Evolutionary conservation across 2,888 invertebrate species (phyloP), one percentile per base, ranked within the genome.

Genomic region (Flexamia atlantica): DNA sequence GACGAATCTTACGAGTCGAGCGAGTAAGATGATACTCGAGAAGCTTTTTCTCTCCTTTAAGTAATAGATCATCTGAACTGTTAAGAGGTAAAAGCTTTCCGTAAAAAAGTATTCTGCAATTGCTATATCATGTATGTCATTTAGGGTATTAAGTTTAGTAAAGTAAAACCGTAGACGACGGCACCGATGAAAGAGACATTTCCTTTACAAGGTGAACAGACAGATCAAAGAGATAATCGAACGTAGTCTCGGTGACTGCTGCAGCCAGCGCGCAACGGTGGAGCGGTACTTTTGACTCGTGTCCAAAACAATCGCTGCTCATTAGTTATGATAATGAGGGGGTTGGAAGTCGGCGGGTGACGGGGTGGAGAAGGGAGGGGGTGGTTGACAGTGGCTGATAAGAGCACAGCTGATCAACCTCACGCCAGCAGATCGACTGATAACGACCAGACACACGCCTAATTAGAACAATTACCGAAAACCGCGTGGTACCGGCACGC

Each of bases 391-490:
- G 64, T 64, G 28, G 64, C 64, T 64, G 64, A 64, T 64, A 64
- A 64, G 64, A 12, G 30, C 28, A 5, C 64, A 64, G 64, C 64
- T 64, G 64, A 64, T 64, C 64, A 30, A 28, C 64, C 64, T 64
- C 64, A 64, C 64, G 64, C 64, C 14, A 64, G 20, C 28, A 64
- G 64, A 64, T 64, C 30, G 64, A 64, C 64, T 20, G 64, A 64
- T 64, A 64, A 30, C 64, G 17, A 12, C 25, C 64, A 64, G 64
- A 28, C 64, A 64, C 30, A 28, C 64, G 64, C 64, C 64, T 64
- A 64, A 64, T 64, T 64, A 64, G 64, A 64, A 64, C 64, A 64
- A 64, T 64, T 64, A 64, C 64, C 64, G 64, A 64, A 64, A 64
- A 64, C 64, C 64, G 28, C 64, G 64, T 30, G 28, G 30, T 64